These are phyloP conservation scores for Thera britannica DNA, from an alignment of 2,888 invertebrate genomes.

Conservation along the genomic window DNA sequence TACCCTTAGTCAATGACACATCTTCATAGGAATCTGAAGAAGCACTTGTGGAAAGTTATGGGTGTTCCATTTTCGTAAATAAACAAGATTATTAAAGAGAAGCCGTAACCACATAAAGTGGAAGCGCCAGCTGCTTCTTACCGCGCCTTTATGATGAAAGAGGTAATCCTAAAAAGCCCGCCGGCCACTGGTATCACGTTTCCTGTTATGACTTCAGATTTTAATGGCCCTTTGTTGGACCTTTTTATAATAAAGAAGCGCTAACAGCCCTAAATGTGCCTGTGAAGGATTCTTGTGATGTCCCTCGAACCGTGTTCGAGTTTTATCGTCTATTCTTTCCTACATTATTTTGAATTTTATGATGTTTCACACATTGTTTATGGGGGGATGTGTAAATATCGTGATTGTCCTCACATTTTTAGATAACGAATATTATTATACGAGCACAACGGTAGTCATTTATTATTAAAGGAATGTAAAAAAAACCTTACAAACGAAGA, in stretches of 20 bases:
- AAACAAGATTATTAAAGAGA: slow-evolving; percentile 81
- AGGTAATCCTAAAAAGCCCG: slow-evolving; percentile 65
- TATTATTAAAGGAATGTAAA: no score
- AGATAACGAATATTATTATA: slow-evolving; percentile 3
- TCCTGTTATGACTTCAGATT: slow-evolving; percentile 83
- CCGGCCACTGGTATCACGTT: slow-evolving; percentile 77
- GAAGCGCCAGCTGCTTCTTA: slow-evolving; percentile 75
- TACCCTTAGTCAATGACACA: slow-evolving; percentile 57
- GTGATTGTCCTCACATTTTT: slow-evolving; percentile 19
- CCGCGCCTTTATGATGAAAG: slow-evolving; percentile 81
- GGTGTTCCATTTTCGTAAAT: slow-evolving; percentile 77
- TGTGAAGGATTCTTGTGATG: slow-evolving; percentile 60
- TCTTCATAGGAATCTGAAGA: slow-evolving; percentile 63
- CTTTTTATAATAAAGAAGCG: slow-evolving; percentile 73
- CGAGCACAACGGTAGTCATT: no score
- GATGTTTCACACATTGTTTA: slow-evolving; percentile 59
- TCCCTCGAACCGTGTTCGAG: slow-evolving; percentile 51
- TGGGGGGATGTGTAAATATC: slow-evolving; percentile 45
- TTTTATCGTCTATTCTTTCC: slow-evolving; percentile 63
- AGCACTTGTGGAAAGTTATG: slow-evolving; percentile 55
- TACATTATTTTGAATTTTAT: slow-evolving; percentile 57
- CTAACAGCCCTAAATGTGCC: slow-evolving; percentile 70
- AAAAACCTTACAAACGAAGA: no score
- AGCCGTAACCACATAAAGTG: slow-evolving; percentile 81
- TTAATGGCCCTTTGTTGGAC: slow-evolving; percentile 77